Conservation (phyloP, 2,113 vertebrate species). For the Lepus americanus region DNA sequence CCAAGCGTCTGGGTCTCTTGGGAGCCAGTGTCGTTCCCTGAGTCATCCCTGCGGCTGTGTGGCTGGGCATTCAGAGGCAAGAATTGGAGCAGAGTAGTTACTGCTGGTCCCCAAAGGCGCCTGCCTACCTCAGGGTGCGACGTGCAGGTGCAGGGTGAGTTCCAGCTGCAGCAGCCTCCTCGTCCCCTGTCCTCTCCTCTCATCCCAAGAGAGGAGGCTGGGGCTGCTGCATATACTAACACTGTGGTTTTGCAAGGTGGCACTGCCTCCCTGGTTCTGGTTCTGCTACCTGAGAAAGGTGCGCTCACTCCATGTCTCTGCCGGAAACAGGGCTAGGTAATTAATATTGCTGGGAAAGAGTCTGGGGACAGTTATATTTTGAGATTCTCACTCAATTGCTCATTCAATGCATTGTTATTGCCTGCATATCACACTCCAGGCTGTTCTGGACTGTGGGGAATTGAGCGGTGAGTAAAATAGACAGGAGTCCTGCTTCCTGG, state of each 20-base stretch:
- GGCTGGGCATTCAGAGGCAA: not conserved
- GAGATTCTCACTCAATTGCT: not conserved
- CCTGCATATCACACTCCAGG: not conserved
- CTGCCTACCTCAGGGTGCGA: not conserved
- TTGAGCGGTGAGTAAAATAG: not conserved
- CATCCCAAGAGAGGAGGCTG: not conserved
- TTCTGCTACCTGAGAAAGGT: not conserved
- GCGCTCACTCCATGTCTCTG: not conserved
- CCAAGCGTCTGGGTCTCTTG: not conserved
- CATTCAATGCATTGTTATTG: not conserved
- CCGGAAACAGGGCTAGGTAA: not conserved
- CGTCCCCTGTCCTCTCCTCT: not conserved
- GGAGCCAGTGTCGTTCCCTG: not conserved
- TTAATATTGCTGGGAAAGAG: not conserved
- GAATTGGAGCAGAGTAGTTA: not conserved
- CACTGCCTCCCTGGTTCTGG: not conserved
- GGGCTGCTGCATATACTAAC: not conserved
- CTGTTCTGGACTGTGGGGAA: not conserved
- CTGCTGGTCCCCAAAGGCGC: not conserved
- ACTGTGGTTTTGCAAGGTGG: not conserved
- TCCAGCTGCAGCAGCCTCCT: not conserved
- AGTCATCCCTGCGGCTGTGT: rapidly evolving
- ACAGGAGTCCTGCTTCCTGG: not conserved
- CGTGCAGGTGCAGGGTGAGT: not conserved
- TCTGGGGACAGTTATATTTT: not conserved